Percentiles rank a stretch among this genome's conserved stretches.
Conservation (phyloP, 2,797 vertebrate genomes). For the Merluccius polli region DNA sequence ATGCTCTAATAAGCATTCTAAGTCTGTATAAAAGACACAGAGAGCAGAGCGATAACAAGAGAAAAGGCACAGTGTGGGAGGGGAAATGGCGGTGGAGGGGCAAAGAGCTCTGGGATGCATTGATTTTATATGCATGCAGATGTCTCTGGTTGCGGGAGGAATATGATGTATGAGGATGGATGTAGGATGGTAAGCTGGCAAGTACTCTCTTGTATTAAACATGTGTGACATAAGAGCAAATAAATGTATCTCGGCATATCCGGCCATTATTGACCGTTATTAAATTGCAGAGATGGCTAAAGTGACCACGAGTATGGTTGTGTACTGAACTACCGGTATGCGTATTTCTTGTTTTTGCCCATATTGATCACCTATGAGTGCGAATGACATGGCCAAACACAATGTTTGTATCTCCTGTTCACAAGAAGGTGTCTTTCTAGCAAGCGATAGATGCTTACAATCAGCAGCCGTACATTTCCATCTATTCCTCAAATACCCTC, state of each 20-base stretch:
- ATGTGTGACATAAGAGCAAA: slow-evolving; percentile 28
- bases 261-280: slow-evolving; percentile 25
- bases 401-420: not conserved
- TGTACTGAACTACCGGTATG: not conserved
- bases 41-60: slow-evolving; percentile 14
- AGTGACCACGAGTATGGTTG: not conserved
- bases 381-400: not conserved
- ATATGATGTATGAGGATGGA: slow-evolving; percentile 19
- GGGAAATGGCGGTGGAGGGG: not conserved
- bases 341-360: not conserved
- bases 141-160: slow-evolving; percentile 23
- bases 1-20: slow-evolving; percentile 5
- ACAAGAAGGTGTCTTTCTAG: not conserved
- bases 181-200: slow-evolving; percentile 38
- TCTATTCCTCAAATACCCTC: not conserved
- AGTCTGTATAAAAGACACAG: not conserved
- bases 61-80: slow-evolving; percentile 26
- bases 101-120: not conserved
- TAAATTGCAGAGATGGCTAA: not conserved
- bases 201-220: slow-evolving; percentile 28
- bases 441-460: not conserved
- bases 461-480: not conserved
- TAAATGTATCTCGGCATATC: slow-evolving; percentile 28
- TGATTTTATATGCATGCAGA: not conserved
- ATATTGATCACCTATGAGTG: not conserved